phyloP scores from a whole-genome alignment of 2,797 vertebrate genomes.

The Pangasius krempfi region DNA sequence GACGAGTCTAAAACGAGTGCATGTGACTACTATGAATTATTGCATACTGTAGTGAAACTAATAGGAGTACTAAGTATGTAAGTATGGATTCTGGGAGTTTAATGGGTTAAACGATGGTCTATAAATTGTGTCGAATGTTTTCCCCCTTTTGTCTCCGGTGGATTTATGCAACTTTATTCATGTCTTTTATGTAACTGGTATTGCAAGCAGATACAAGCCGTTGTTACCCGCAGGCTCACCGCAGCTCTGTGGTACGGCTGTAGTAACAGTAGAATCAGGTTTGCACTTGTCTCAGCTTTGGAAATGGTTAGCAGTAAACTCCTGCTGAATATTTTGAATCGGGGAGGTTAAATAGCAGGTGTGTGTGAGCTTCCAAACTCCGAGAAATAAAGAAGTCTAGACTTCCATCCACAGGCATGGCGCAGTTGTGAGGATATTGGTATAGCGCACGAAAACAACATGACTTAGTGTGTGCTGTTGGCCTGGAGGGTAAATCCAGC shows the following conservation, averaged over 20 bases:
- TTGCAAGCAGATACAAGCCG: conserved; percentile 34
- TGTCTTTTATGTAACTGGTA: conserved; percentile 27
- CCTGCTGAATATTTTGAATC: conserved; percentile 7
- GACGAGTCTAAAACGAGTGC: too few species aligned
- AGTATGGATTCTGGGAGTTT: not conserved
- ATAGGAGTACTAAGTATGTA: not conserved
- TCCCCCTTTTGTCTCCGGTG: not conserved
- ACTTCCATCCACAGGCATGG: conserved; percentile 13
- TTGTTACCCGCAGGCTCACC: conserved; percentile 4
- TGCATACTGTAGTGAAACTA: not conserved
- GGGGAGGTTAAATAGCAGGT: conserved; percentile 24
- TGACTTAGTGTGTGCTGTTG: not conserved
- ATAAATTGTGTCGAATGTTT: not conserved
- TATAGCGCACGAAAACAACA: not conserved
- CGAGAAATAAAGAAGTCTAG: not conserved
- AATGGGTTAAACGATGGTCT: not conserved
- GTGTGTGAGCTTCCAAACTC: not conserved
- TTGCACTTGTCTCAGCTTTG: conserved; percentile 28
- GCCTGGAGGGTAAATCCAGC: not conserved
- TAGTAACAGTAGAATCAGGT: conserved; percentile 32
- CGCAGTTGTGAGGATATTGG: conserved; percentile 11
- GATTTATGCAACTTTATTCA: conserved; percentile 15
- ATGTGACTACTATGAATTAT: not conserved
- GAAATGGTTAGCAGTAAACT: conserved; percentile 26
- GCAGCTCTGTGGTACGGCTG: not conserved